phyloP scores from a whole-genome alignment of 2,888 invertebrate genomes.

The Microctonus hyperodae region DNA sequence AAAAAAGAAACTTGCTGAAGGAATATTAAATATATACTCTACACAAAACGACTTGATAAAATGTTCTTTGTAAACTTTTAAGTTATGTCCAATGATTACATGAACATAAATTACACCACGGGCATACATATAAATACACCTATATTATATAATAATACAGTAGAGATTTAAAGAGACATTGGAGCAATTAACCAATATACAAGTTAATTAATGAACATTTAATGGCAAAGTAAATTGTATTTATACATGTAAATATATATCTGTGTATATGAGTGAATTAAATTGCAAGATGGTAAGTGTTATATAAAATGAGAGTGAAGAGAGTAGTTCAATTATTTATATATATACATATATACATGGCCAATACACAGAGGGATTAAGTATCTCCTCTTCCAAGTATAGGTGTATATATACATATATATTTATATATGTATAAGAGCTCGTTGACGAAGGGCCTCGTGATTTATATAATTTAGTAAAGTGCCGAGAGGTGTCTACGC shows the following conservation, averaged over 20 bases:
- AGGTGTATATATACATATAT: slow-evolving; percentile 23
- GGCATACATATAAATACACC: too few relatives aligned
- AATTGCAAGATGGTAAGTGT: slow-evolving; percentile 17
- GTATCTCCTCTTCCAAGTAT: slow-evolving; percentile 7
- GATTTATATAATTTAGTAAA: slow-evolving; percentile 62
- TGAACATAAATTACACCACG: slow-evolving; percentile 30
- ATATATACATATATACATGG: too few relatives aligned
- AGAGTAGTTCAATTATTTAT: slow-evolving; percentile 2
- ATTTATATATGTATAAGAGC: slow-evolving; percentile 42
- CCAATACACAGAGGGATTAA: slow-evolving; percentile 4
- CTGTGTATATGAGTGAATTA: slow-evolving; percentile 37
- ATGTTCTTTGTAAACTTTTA: neutral
- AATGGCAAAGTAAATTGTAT: slow-evolving; percentile 49
- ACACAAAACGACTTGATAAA: neutral
- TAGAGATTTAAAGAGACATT: slow-evolving; percentile 42
- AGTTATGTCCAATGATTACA: slow-evolving; percentile 9
- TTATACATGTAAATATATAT: too few relatives aligned
- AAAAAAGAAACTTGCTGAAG: neutral
- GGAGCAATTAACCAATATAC: slow-evolving; percentile 49
- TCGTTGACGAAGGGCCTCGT: slow-evolving; percentile 55
- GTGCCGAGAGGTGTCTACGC: slow-evolving; percentile 49
- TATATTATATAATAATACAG: slow-evolving; percentile 14
- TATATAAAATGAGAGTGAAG: slow-evolving; percentile 5
- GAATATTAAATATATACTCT: neutral
- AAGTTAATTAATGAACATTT: slow-evolving; percentile 56